Evolutionary conservation across 2,888 invertebrate genomes (phyloP), one percentile per base, ranked within the genome.

Genomic region (Aporophyla lueneburgensis): DNA sequence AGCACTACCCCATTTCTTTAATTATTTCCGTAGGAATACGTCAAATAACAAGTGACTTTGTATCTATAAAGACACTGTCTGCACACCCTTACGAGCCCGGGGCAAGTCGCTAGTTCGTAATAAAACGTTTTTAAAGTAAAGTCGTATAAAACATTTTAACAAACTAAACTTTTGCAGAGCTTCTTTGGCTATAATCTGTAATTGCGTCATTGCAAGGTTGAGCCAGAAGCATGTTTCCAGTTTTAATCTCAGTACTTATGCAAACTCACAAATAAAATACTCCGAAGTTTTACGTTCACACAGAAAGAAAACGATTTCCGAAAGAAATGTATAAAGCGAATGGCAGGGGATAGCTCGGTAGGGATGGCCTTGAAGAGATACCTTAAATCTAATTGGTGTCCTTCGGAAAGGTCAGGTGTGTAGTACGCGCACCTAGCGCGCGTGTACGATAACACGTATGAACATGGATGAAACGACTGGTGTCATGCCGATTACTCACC

Each of bases 351-450:
- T 62, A 40, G 10, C 10, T 19, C 19, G n/a, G 27, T 16, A 21
- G 12, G 56, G 21, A 40, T 21, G 49, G 5, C 54, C 63, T 58
- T 10, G 43, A 53, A n/a, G 21, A 24, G 33, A 73, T 80, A 80
- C 74, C 24, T 10, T 43, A 62, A 78, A 54, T n/a, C 43, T 63
- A 73, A 73, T 51, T 63, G 74, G 56, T 56, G 14, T 24, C 61
- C 54, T 77, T 53, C 14, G 24, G 43, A 49, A 49, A 74, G 74
- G 74, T 65, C 53, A 53, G 58, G 58, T 53, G 7, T 14, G 53
- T 59, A 46, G 33, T 19, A 59, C 46, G 21, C 14, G 5, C 0
- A 7, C 5, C 51, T 16, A 16, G 12, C 10, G 14, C 43, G n/a
- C 21, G 46, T 76, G 56, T 46, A 19, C 14, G 73, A 49, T 6